phyloP scores from a whole-genome alignment of 2,113 vertebrate genomes.

The Myrmecobius fasciatus region DNA sequence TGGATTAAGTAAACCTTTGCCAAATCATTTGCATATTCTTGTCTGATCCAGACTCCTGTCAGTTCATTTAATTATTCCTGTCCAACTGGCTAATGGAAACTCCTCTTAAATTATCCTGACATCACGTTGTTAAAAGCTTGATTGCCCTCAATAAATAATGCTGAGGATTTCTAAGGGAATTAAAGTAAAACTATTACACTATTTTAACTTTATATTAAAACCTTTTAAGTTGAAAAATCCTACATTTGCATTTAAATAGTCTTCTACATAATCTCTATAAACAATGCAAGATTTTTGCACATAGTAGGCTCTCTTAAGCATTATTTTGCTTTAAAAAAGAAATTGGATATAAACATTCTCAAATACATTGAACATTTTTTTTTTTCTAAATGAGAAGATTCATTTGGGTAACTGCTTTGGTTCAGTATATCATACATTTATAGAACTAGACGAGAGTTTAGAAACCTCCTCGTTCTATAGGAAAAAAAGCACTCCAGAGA shows the following conservation, averaged over 20 bases:
- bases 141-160: not conserved
- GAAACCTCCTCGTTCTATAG: not conserved
- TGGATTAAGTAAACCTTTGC: conserved; percentile 45
- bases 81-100: not conserved
- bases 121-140: not conserved
- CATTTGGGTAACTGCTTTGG: not conserved
- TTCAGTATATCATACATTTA: not conserved
- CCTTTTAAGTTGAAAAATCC: not conserved
- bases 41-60: conserved; percentile 26
- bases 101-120: conserved; percentile 7
- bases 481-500: not conserved
- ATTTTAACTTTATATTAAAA: not conserved
- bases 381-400: not conserved
- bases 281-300: not conserved
- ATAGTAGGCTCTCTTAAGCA: not conserved
- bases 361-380: not conserved
- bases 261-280: not conserved
- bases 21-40: conserved; percentile 47
- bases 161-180: not conserved
- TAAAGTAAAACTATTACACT: not conserved
- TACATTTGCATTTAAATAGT: not conserved
- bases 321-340: not conserved
- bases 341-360: not conserved
- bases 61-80: conserved; percentile 38
- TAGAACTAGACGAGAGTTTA: not conserved